These are phyloP conservation scores for Scotopteryx bipunctaria DNA, from an alignment of 2,888 invertebrate species.

Conservation along the genomic window DNA sequence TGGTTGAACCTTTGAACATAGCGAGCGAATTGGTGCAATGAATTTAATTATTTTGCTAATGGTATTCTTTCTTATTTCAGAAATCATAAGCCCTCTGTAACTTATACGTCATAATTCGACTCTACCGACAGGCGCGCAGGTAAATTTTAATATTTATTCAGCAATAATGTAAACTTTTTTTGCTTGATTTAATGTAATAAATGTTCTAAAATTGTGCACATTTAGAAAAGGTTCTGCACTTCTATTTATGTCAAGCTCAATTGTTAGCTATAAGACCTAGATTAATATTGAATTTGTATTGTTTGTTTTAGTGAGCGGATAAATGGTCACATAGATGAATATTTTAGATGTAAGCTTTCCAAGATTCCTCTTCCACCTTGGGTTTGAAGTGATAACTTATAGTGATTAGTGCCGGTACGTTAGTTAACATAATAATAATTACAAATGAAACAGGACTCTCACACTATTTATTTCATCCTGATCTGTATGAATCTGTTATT, in stretches of 20 bases:
- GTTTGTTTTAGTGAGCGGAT: slow-evolving; percentile 71
- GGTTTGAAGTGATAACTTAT: slow-evolving; percentile 80
- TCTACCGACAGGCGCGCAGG: slow-evolving; percentile 66
- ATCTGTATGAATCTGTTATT: slow-evolving; percentile 80
- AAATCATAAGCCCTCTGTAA: slow-evolving; percentile 73
- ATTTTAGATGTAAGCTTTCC: slow-evolving; percentile 75
- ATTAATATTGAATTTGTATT: slow-evolving; percentile 41
- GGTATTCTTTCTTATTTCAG: slow-evolving; percentile 54
- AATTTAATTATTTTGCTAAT: slow-evolving; percentile 7
- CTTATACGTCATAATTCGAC: slow-evolving; percentile 56
- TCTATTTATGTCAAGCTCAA: slow-evolving; percentile 37
- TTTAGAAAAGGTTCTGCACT: slow-evolving; percentile 36
- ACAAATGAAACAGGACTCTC: slow-evolving; percentile 74
- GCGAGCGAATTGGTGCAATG: too few relatives aligned
- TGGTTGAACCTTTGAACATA: too few relatives aligned
- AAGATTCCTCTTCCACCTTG: slow-evolving; percentile 79
- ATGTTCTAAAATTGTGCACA: slow-evolving; percentile 36
- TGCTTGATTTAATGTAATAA: slow-evolving; percentile 39
- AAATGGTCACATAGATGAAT: slow-evolving; percentile 74
- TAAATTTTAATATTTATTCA: slow-evolving; percentile 49
- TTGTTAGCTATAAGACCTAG: slow-evolving; percentile 39
- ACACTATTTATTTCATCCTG: slow-evolving; percentile 81
- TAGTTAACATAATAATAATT: slow-evolving; percentile 71
- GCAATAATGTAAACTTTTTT: slow-evolving; percentile 41
- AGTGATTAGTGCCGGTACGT: slow-evolving; percentile 73